Percentiles rank a stretch among this genome's conserved stretches.
Evolutionary conservation across 2,113 vertebrate genomes (phyloP).

Genomic region (Motacilla alba): DNA sequence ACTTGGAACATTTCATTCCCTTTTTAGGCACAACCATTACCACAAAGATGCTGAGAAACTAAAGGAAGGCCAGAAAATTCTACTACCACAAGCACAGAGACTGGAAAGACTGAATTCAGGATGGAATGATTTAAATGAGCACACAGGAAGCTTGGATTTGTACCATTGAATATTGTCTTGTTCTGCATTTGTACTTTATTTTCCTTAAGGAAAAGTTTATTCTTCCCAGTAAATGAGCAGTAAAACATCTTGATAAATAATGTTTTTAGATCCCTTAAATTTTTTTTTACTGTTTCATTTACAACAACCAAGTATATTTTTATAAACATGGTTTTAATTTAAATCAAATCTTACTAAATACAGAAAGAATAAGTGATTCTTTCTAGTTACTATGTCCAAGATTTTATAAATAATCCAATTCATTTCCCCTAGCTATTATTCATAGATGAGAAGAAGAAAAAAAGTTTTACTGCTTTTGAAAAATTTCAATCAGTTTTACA

Average conservation of each 20-base stretch:
- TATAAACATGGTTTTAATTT: not conserved
- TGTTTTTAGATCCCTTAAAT: not conserved
- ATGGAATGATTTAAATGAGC: slow-evolving; percentile 45
- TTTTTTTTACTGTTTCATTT: not conserved
- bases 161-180: not conserved
- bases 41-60: slow-evolving; percentile 50
- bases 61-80: slow-evolving; percentile 51
- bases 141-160: slow-evolving; percentile 53
- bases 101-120: slow-evolving; percentile 47
- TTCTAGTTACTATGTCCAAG: not conserved
- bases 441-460: not conserved
- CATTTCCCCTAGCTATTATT: not conserved
- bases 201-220: slow-evolving; percentile 4
- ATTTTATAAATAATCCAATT: not conserved
- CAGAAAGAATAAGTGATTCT: not conserved
- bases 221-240: not conserved
- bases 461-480: not conserved
- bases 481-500: not conserved
- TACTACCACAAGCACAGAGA: slow-evolving; percentile 12
- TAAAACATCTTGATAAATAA: not conserved
- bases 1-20: slow-evolving; percentile 63
- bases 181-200: slow-evolving; percentile 1
- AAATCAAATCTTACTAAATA: not conserved
- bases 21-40: slow-evolving; percentile 56
- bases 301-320: not conserved